A percentile compares a stretch with the other conserved stretches of the same genome.
Evolutionary conservation across 2,797 vertebrate genomes (phyloP).

Genomic region (Sarcoramphus papa): DNA sequence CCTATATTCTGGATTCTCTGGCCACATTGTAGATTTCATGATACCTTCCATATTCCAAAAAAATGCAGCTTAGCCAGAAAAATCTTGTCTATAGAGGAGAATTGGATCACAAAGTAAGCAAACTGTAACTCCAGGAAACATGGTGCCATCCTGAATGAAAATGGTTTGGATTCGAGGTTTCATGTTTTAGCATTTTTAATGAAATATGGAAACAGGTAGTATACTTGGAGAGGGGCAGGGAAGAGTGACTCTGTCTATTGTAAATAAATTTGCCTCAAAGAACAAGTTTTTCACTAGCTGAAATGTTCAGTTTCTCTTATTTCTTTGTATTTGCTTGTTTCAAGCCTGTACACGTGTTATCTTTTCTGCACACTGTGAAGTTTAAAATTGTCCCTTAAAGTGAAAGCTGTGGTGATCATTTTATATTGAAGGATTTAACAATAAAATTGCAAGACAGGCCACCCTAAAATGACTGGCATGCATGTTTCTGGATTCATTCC

Average conservation of each 20-base stretch:
- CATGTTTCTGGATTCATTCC: background rate
- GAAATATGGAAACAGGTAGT: background rate
- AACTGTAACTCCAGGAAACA: background rate
- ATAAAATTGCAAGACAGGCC: background rate
- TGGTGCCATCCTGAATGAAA: background rate
- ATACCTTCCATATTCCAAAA: background rate
- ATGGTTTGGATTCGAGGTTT: background rate
- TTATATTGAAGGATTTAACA: background rate
- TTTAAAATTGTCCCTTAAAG: background rate
- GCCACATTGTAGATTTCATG: background rate
- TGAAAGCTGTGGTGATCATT: background rate
- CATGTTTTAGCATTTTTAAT: background rate
- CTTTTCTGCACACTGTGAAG: background rate
- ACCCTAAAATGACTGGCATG: background rate
- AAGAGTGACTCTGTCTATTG: background rate
- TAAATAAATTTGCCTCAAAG: background rate
- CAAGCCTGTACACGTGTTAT: rapidly evolving
- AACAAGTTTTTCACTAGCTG: background rate
- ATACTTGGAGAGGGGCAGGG: background rate
- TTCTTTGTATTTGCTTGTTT: background rate
- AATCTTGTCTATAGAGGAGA: background rate
- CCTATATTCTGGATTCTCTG: background rate
- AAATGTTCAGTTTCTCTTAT: background rate
- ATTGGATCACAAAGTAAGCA: background rate
- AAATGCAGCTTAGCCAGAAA: background rate